These are phyloP conservation scores for Pediacus dermestoides DNA, from an alignment of 2,888 invertebrate genomes.

Conservation along the genomic window DNA sequence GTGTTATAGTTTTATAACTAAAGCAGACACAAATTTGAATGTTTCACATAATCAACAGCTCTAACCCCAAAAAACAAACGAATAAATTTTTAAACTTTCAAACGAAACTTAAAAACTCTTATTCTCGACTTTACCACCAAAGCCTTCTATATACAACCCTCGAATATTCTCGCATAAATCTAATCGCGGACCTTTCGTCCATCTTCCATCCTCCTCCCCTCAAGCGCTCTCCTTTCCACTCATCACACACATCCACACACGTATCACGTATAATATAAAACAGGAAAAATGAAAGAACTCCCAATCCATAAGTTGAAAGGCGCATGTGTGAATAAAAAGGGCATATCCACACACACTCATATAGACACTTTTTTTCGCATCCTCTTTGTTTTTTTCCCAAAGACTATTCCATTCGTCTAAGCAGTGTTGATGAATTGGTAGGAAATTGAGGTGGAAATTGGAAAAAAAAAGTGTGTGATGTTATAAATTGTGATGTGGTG, in stretches of 20 bases:
- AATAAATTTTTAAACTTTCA: too few relatives aligned
- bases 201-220: constrained; percentile 3
- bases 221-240: background rate
- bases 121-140: too few relatives aligned
- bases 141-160: too few relatives aligned
- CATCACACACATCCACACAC: constrained; percentile 7
- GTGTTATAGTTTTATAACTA: too few relatives aligned
- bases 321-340: constrained; percentile 36
- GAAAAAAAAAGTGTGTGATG: constrained; percentile 1
- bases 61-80: too few relatives aligned
- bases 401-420: constrained; percentile 23
- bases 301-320: constrained; percentile 28
- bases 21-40: too few relatives aligned
- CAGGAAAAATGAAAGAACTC: constrained; percentile 38
- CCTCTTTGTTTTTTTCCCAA: constrained; percentile 21
- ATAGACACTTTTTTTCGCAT: constrained; percentile 10
- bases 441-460: background rate
- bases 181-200: constrained; percentile 5
- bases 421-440: constrained; percentile 32
- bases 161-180: too few relatives aligned
- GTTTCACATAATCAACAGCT: too few relatives aligned
- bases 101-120: too few relatives aligned
- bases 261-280: constrained; percentile 25
- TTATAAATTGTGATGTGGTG: too few relatives aligned
- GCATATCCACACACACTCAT: constrained; percentile 9